Evolutionary conservation across 2,113 vertebrate species (phyloP).

Genomic region (Hystrix brachyura): DNA sequence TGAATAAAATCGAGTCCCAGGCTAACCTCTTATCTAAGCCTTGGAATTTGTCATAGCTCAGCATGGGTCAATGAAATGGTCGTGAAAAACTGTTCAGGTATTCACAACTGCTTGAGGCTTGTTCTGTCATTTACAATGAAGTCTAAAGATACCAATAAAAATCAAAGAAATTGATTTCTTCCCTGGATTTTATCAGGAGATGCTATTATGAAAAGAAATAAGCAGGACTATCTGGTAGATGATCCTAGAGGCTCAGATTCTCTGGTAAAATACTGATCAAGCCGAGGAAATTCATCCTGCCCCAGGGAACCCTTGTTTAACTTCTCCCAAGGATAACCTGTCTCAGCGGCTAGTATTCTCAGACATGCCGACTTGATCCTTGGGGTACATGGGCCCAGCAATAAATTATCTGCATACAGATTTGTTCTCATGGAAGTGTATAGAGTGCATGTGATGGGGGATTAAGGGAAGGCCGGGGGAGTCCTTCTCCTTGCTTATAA

Average conservation of each 20-base stretch:
- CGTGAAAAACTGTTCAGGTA: neutral
- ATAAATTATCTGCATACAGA: no score
- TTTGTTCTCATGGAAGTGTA: neutral
- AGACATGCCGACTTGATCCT: neutral
- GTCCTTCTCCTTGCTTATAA: neutral
- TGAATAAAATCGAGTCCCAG: neutral
- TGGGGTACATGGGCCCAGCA: neutral
- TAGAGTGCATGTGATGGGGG: neutral
- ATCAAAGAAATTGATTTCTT: neutral
- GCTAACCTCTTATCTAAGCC: neutral
- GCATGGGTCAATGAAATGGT: neutral
- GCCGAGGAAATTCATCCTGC: neutral
- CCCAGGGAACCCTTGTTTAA: neutral
- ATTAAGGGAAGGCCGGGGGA: neutral
- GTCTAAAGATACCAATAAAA: neutral
- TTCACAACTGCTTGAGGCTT: neutral
- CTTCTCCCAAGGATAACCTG: neutral
- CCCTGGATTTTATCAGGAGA: neutral
- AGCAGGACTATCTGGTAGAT: neutral
- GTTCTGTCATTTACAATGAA: neutral
- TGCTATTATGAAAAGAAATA: neutral
- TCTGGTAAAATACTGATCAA: neutral
- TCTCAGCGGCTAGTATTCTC: neutral
- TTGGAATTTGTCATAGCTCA: neutral
- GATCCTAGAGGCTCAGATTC: neutral